These are phyloP conservation scores for Hipparchia sbordonii DNA, from an alignment of 2,888 invertebrate species.

Conservation along the genomic window DNA sequence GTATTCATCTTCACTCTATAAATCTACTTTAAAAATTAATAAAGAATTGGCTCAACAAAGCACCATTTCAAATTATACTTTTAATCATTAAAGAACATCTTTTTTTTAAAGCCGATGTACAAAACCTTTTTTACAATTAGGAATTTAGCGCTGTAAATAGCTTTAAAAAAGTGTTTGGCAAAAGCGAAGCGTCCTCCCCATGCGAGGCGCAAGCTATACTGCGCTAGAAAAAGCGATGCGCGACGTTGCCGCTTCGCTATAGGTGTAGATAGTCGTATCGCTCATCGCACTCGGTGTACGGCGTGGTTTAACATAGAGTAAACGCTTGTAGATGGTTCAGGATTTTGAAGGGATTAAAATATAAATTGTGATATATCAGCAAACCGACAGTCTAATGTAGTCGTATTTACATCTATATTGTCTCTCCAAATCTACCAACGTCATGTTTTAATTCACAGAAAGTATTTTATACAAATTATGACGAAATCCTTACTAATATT, in stretches of 20 bases:
- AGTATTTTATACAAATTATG: too few species aligned
- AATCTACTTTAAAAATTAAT: neutral
- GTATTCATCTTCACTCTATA: conserved; percentile 48
- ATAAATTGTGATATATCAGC: too few species aligned
- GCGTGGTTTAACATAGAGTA: conserved; percentile 55
- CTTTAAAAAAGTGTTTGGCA: neutral
- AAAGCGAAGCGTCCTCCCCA: conserved; percentile 52
- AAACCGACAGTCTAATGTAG: too few species aligned
- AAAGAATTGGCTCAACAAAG: neutral
- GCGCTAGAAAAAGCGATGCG: conserved; percentile 57
- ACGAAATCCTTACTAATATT: too few species aligned
- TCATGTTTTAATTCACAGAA: too few species aligned
- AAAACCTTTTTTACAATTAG: neutral
- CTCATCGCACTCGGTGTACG: conserved; percentile 62
- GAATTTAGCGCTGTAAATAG: neutral
- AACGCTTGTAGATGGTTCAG: neutral
- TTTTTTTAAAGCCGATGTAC: neutral
- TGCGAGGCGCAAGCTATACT: conserved; percentile 63
- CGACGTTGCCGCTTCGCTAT: conserved; percentile 62
- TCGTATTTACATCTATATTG: too few species aligned
- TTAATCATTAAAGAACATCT: neutral
- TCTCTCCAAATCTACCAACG: too few species aligned
- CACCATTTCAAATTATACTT: neutral
- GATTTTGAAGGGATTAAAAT: too few species aligned
- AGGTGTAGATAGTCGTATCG: conserved; percentile 48